Evolutionary conservation across 2,797 vertebrate species (phyloP).

Genomic region (Nyctibius grandis): DNA sequence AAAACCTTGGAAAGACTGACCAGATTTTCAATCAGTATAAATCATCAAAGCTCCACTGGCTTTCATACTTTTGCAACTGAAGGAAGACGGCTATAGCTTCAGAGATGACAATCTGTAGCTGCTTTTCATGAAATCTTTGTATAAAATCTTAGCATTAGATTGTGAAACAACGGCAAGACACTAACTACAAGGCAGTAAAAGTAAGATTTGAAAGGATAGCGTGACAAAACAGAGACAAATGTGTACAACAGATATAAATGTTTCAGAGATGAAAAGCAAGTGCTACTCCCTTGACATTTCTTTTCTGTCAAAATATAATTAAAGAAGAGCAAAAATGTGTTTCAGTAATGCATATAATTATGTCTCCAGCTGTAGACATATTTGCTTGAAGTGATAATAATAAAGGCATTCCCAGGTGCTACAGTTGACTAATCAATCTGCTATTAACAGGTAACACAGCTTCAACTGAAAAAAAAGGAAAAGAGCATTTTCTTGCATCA

Average conservation of each 20-base stretch:
- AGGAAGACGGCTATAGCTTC: neutral
- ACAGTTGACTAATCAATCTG: slow-evolving; percentile 16
- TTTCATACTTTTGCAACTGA: neutral
- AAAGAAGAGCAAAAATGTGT: slow-evolving; percentile 26
- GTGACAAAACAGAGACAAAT: slow-evolving; percentile 17
- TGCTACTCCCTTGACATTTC: slow-evolving; percentile 40
- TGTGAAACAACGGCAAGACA: neutral
- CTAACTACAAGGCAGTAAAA: neutral
- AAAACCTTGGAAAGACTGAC: neutral
- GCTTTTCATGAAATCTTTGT: neutral
- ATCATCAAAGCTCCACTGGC: neutral
- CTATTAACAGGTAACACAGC: neutral
- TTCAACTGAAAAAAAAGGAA: neutral
- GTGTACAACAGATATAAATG: neutral
- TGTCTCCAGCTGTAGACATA: slow-evolving; percentile 26
- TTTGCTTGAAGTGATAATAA: slow-evolving; percentile 41
- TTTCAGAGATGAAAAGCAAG: slow-evolving; percentile 46
- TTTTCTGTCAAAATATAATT: slow-evolving; percentile 62
- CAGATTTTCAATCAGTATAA: neutral
- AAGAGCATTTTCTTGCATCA: neutral
- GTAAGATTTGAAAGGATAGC: neutral
- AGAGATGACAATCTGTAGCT: neutral
- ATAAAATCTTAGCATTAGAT: neutral
- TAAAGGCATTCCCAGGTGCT: slow-evolving; percentile 1
- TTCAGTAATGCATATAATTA: slow-evolving; percentile 44